These are phyloP conservation scores for Nycticorax nycticorax DNA, from an alignment of 2,113 vertebrate genomes.

Conservation along the genomic window DNA sequence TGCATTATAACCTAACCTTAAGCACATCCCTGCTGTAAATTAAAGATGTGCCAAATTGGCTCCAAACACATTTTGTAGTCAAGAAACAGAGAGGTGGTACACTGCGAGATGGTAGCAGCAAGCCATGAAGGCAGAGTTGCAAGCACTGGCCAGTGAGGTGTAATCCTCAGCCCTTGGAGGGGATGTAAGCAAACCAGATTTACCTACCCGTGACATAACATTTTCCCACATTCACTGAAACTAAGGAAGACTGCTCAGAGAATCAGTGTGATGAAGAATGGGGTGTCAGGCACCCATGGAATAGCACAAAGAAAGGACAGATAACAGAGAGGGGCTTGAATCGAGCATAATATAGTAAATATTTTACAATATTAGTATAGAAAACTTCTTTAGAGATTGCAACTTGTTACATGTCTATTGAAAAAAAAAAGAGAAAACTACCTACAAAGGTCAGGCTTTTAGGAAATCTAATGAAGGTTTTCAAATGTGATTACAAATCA, in stretches of 20 bases:
- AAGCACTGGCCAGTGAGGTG: neutral
- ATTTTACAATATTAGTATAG: neutral
- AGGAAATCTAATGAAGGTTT: neutral
- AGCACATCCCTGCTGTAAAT: constrained; percentile 22
- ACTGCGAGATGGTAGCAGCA: neutral
- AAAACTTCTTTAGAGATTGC: neutral
- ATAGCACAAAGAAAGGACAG: neutral
- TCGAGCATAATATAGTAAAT: neutral
- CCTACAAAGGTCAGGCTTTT: neutral
- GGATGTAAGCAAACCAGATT: neutral
- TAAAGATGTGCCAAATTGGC: neutral
- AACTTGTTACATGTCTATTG: neutral
- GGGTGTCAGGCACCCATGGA: accelerated
- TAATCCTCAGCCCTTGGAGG: neutral
- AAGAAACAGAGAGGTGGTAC: neutral
- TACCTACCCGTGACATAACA: neutral
- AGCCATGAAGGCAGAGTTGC: neutral
- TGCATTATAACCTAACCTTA: neutral
- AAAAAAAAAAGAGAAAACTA: neutral
- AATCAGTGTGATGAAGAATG: neutral
- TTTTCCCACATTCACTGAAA: neutral
- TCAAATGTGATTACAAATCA: neutral
- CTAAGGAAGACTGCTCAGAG: neutral
- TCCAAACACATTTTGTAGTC: neutral
- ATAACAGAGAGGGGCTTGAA: neutral